Conservation (phyloP, 2,888 invertebrate species). For the Latrodectus hesperus region DNA sequence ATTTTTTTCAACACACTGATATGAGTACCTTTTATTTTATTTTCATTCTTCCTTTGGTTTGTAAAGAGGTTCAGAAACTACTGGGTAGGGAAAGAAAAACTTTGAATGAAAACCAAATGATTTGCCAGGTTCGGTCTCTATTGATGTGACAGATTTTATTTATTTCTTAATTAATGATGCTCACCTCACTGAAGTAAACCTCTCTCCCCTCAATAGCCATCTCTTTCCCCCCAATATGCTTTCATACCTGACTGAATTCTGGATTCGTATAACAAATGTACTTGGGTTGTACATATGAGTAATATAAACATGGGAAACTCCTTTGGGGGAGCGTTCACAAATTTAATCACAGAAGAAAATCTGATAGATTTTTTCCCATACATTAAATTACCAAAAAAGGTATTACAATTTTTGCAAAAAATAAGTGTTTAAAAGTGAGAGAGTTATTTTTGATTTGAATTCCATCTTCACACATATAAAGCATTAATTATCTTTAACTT, state of each 20-base stretch:
- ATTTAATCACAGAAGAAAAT: background rate
- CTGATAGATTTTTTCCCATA: no score
- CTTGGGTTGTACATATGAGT: conserved; percentile 44
- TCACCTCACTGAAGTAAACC: conserved; percentile 40
- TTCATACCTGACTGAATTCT: conserved; percentile 43
- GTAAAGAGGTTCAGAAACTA: conserved; percentile 1
- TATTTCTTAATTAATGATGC: conserved; percentile 68
- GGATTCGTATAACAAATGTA: conserved; percentile 63
- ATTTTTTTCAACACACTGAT: no score
- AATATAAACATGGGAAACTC: conserved; percentile 29
- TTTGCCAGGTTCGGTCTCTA: conserved; percentile 34
- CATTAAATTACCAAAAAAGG: no score
- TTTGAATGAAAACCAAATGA: conserved; percentile 39
- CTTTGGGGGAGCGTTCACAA: conserved; percentile 18
- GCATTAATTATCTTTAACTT: no score
- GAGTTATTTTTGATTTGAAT: background rate
- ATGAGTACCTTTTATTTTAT: no score
- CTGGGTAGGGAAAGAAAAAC: conserved; percentile 1
- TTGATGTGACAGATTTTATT: conserved; percentile 68
- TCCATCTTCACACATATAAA: no score
- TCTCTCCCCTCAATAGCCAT: conserved; percentile 24
- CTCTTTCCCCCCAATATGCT: conserved; percentile 53
- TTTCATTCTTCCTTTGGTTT: no score
- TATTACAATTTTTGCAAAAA: no score
- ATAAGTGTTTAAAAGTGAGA: background rate